Evolutionary conservation across 2,888 invertebrate genomes (phyloP).

Genomic region (Xanthia togata): DNA sequence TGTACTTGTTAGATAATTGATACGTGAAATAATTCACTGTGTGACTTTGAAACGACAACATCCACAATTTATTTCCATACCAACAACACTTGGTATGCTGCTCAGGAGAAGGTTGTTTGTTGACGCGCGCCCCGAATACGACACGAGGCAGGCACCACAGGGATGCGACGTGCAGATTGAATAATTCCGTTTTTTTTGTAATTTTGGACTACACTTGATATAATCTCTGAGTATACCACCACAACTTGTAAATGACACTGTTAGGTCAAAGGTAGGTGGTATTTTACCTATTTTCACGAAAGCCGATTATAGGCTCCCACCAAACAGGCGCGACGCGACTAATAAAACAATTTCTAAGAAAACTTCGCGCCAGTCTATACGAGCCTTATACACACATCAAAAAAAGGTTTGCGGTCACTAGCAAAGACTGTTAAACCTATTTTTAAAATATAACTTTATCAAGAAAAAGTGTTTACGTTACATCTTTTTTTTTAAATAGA

Average conservation of each 20-base stretch:
- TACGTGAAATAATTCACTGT: conserved; percentile 29
- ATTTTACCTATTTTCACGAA: neutral
- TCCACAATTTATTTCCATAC: conserved; percentile 66
- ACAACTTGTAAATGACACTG: neutral
- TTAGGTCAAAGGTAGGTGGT: neutral
- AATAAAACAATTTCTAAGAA: too few species aligned
- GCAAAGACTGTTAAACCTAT: too few species aligned
- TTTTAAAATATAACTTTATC: too few species aligned
- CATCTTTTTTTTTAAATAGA: too few species aligned
- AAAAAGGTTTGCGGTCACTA: too few species aligned
- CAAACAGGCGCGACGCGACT: too few species aligned
- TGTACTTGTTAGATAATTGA: neutral
- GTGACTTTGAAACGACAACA: conserved; percentile 68
- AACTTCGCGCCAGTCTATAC: too few species aligned
- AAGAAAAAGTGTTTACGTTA: too few species aligned
- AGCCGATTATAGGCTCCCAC: neutral
- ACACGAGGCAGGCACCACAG: conserved; percentile 22
- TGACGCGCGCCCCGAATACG: conserved; percentile 84
- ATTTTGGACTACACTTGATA: neutral
- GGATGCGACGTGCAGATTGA: conserved; percentile 30
- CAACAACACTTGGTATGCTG: conserved; percentile 72
- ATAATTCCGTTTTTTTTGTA: neutral
- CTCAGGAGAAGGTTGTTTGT: conserved; percentile 84
- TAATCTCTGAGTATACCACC: neutral
- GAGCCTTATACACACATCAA: too few species aligned